These are phyloP conservation scores for Cordilura impudica DNA, from an alignment of 2,888 invertebrate species.

Conservation along the genomic window DNA sequence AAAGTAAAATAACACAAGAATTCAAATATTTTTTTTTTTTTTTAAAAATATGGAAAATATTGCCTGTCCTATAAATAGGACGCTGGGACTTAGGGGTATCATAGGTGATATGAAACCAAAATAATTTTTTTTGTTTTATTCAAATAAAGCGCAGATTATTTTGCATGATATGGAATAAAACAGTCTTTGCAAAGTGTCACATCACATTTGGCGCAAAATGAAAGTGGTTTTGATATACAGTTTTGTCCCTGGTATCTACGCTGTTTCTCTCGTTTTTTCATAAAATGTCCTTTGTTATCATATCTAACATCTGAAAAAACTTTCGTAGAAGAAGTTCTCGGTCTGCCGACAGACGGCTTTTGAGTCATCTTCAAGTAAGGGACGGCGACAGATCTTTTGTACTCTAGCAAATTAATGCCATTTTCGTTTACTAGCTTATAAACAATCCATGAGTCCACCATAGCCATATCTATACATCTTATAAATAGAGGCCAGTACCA, in stretches of 20 bases:
- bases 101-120: background rate
- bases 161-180: conserved; percentile 33
- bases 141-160: conserved; percentile 16
- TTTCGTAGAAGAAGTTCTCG: background rate
- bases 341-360: conserved; percentile 6
- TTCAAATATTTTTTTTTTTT: conserved; percentile 18
- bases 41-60: background rate
- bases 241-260: conserved; percentile 19
- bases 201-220: conserved; percentile 23
- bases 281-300: conserved; percentile 9
- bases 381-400: background rate
- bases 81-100: conserved; percentile 13
- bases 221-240: background rate
- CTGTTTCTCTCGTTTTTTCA: conserved; percentile 17
- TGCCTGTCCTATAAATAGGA: conserved; percentile 30
- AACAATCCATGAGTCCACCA: conserved; percentile 36
- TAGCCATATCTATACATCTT: conserved; percentile 24
- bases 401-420: background rate
- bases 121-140: no score
- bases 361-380: background rate
- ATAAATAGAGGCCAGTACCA: conserved; percentile 40
- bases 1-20: conserved; percentile 14
- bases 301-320: conserved; percentile 7
- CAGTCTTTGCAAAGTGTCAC: conserved; percentile 35
- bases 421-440: conserved; percentile 7